Percentiles rank a stretch among this genome's conserved stretches.
Evolutionary conservation across 2,797 vertebrate genomes (phyloP).

Genomic region (Masticophis lateralis): DNA sequence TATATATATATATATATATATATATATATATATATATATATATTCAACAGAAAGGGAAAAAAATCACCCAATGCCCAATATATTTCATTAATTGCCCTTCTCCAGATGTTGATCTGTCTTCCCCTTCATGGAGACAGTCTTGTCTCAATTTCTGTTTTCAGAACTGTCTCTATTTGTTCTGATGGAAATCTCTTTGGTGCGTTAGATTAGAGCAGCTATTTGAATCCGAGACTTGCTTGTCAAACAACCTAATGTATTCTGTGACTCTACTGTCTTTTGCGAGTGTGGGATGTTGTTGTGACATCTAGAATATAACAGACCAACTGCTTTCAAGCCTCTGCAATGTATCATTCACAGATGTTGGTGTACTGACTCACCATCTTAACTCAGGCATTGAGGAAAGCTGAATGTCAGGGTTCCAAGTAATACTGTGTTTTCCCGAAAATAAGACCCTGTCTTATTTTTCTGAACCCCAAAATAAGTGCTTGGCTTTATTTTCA

Average conservation of each 20-base stretch:
- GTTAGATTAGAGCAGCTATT: conserved; percentile 64
- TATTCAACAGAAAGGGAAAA: conserved; percentile 3
- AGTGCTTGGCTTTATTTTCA: no score
- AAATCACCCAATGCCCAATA: conserved; percentile 55
- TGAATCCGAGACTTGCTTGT: conserved; percentile 64
- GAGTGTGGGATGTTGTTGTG: conserved; percentile 67
- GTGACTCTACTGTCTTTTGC: conserved; percentile 65
- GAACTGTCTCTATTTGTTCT: conserved; percentile 65
- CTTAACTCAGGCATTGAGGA: conserved; percentile 48
- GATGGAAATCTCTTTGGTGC: conserved; percentile 65
- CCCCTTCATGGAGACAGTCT: conserved; percentile 57
- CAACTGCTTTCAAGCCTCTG: conserved; percentile 58
- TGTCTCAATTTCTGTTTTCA: conserved; percentile 65
- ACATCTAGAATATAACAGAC: conserved; percentile 66
- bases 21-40: no score
- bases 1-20: no score
- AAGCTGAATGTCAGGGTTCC: neutral
- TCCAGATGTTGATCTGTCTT: conserved; percentile 30
- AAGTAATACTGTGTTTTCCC: no score
- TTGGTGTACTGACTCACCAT: conserved; percentile 47
- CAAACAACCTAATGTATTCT: conserved; percentile 65
- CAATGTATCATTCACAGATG: conserved; percentile 60
- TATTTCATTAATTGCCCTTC: conserved; percentile 47
- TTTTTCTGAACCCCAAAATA: no score
- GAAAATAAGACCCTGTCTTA: no score